Base-by-base conservation (phyloP, 53 echinoderm and acorn worm species). In the Antedon mediterranea region DNA sequence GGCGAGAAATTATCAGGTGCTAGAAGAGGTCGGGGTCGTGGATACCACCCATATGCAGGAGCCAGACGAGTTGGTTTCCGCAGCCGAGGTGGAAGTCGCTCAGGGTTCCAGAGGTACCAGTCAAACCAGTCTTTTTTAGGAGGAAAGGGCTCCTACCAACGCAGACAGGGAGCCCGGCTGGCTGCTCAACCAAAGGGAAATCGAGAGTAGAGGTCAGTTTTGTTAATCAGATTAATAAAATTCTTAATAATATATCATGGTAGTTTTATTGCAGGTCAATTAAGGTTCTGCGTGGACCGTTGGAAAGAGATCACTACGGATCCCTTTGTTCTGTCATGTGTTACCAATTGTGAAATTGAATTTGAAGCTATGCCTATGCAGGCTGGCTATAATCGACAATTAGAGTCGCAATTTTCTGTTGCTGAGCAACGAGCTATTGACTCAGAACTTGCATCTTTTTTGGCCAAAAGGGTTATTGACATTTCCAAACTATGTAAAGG, bases 401-500 rank as follows among this genome's bases (percentile, higher is more conserved):
- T 7, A 30, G 81, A 72, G 0, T 81, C 78, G 30, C 82, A 84
- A 74, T 28, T 78, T 28, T 74, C 34, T 18, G 7, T 0, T 0
- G 43, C 74, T 0, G 83, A 87, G 77, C n/a, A 27, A 1, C 23
- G 2, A 0, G 32, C 75, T 0, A 74, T 86, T 28, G 28, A 70
- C 28, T 34, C 30, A 27, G 88, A 88, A 79, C 86, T 91, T 18
- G 6, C 71, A 4, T 43, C 43, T 3, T 74, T 88, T 23, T 2
- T n/a, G 0, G 0, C 71, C 34, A 37, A n/a, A 79, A 31, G 73
- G 79, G 0, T 82, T 11, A 86, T 89, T 74, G 89, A 92, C 82
- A 14, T 30, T 43, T 42, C 44, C 30, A 20, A 42, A 28, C 33
- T 43, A 2, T 43, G 75, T 27, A 3, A 43, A 15, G 75, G 75